Conservation (phyloP, 1,140 invertebrate genomes). For the Drosophila insularis region DNA sequence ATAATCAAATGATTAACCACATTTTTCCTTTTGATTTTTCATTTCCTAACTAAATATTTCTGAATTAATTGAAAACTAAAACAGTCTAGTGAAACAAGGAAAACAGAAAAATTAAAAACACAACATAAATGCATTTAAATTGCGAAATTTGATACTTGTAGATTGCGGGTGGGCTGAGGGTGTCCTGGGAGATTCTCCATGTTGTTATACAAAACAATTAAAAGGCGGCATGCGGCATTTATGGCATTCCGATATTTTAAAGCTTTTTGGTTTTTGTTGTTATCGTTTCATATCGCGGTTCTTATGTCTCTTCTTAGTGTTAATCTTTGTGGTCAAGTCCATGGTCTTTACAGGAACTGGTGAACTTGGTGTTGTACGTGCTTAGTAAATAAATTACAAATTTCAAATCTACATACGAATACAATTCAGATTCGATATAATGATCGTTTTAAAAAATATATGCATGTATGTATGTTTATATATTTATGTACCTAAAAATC, state of each 20-base stretch:
- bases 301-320: conserved; percentile 17
- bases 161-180: neutral
- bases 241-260: conserved; percentile 48
- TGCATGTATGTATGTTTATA: conserved; percentile 31
- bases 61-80: too few species aligned
- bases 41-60: too few species aligned
- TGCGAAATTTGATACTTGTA: conserved; percentile 19
- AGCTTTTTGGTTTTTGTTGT: conserved; percentile 59
- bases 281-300: conserved; percentile 36
- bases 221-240: conserved; percentile 27
- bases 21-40: too few species aligned
- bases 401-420: conserved; percentile 48
- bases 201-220: conserved; percentile 59
- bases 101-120: conserved; percentile 8
- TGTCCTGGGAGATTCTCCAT: conserved; percentile 43
- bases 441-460: conserved; percentile 47
- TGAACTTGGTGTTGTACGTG: conserved; percentile 55
- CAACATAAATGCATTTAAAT: conserved; percentile 63
- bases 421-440: conserved; percentile 31
- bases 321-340: conserved; percentile 44
- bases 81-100: conserved; percentile 4
- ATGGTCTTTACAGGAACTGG: conserved; percentile 62
- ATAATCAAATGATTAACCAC: too few species aligned
- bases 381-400: conserved; percentile 46
- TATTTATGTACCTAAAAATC: conserved; percentile 6